phyloP scores from a whole-genome alignment of 2,888 invertebrate species.

The Phlogophora meticulosa region DNA sequence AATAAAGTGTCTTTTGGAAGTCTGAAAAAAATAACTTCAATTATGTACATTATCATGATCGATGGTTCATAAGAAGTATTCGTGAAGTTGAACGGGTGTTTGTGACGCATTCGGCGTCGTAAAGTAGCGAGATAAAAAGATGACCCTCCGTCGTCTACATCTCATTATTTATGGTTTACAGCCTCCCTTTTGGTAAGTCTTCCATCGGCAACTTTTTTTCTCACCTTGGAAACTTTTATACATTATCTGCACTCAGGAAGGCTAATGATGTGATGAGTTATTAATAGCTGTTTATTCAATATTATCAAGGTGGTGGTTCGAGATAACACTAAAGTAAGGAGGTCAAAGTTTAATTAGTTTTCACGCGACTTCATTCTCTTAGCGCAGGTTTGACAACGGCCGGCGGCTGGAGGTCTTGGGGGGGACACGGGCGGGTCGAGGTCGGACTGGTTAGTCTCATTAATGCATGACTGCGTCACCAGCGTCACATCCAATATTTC shows the following conservation, averaged over 20 bases:
- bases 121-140: slow-evolving; percentile 78
- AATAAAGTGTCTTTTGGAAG: slow-evolving; percentile 17
- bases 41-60: not conserved
- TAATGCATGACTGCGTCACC: slow-evolving; percentile 68
- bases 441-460: slow-evolving; percentile 81
- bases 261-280: slow-evolving; percentile 52
- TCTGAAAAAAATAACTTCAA: not conserved
- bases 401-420: slow-evolving; percentile 7
- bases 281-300: slow-evolving; percentile 59
- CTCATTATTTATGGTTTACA: slow-evolving; percentile 84
- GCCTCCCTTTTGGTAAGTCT: slow-evolving; percentile 76
- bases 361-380: slow-evolving; percentile 79
- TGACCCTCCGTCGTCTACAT: slow-evolving; percentile 72
- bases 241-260: slow-evolving; percentile 46
- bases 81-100: slow-evolving; percentile 65
- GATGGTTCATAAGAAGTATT: slow-evolving; percentile 5
- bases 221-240: slow-evolving; percentile 59
- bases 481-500: slow-evolving; percentile 51
- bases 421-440: slow-evolving; percentile 71
- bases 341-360: slow-evolving; percentile 86
- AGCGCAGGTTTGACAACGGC: slow-evolving; percentile 70
- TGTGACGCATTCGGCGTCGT: slow-evolving; percentile 71
- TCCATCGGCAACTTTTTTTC: slow-evolving; percentile 64
- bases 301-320: slow-evolving; percentile 57
- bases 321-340: slow-evolving; percentile 66